Evolutionary conservation across 2,113 vertebrate species (phyloP).

Genomic region (Peromyscus maniculatus): DNA sequence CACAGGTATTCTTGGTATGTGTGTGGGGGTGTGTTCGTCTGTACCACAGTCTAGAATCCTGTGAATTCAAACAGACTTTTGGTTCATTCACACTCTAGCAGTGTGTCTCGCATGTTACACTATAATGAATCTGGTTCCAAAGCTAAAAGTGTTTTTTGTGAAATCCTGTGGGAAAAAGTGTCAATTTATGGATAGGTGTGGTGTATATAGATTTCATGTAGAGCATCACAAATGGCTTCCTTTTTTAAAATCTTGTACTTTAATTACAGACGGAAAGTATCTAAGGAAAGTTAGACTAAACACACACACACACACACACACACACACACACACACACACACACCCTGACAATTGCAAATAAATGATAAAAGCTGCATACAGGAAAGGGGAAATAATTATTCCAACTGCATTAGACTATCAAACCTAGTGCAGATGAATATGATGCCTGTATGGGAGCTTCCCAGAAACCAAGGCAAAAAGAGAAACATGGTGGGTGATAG

Average conservation of each 20-base stretch:
- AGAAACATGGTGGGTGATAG: not conserved
- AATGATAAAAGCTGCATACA: not conserved
- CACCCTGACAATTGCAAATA: not conserved
- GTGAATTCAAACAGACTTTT: slow-evolving; percentile 45
- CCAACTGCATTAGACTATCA: not conserved
- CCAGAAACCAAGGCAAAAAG: slow-evolving; percentile 45
- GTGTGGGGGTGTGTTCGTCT: not conserved
- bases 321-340: not conserved
- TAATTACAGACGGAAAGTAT: slow-evolving; percentile 14
- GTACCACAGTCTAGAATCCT: not conserved
- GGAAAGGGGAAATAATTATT: not conserved
- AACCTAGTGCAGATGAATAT: not conserved
- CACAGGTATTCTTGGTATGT: not conserved
- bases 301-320: too few species aligned
- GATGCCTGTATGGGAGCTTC: not conserved
- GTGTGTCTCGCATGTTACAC: slow-evolving; percentile 55
- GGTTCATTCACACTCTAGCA: slow-evolving; percentile 45
- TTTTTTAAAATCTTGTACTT: not conserved
- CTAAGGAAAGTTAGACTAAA: slow-evolving; percentile 28
- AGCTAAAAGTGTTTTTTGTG: slow-evolving; percentile 57
- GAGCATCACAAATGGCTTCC: not conserved
- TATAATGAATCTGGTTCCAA: slow-evolving; percentile 57
- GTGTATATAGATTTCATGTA: slow-evolving; percentile 48
- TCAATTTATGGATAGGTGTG: slow-evolving; percentile 50
- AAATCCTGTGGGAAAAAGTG: slow-evolving; percentile 42